These are phyloP conservation scores for Miltochrista miniata DNA, from an alignment of 2,888 invertebrate species.

Conservation along the genomic window DNA sequence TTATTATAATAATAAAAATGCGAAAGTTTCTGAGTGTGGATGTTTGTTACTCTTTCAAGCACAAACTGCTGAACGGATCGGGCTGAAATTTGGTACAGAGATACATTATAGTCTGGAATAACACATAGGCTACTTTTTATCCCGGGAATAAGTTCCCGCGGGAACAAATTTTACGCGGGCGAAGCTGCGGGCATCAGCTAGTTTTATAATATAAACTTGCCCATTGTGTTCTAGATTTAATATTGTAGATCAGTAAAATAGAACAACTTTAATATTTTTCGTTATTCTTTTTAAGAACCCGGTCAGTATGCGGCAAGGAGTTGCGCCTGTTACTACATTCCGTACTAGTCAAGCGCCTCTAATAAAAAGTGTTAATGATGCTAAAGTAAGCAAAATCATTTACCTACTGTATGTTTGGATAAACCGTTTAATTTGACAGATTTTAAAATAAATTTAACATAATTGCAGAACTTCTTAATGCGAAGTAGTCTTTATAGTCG, in stretches of 20 bases:
- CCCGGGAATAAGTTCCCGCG: no score
- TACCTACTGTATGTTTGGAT: not conserved
- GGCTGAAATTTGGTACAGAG: no score
- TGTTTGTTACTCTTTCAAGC: no score
- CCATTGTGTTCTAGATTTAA: no score
- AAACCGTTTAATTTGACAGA: not conserved
- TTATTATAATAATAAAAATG: no score
- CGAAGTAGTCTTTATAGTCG: conserved; percentile 50
- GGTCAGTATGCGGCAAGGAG: conserved; percentile 22
- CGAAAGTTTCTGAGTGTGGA: no score
- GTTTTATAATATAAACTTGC: no score
- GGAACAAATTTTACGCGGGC: no score
- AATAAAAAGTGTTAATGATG: conserved; percentile 64
- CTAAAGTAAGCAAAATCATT: conserved; percentile 47
- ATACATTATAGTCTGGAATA: no score
- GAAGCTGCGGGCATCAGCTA: no score
- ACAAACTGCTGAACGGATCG: no score
- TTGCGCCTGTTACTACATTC: conserved; percentile 50
- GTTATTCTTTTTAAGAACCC: not conserved
- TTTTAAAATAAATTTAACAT: not conserved
- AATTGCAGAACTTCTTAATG: conserved; percentile 57
- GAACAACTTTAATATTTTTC: not conserved
- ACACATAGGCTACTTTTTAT: no score
- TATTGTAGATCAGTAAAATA: not conserved
- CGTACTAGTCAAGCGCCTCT: conserved; percentile 58